Conservation (phyloP, 2,888 invertebrate species). For the Adelphocoris suturalis region DNA sequence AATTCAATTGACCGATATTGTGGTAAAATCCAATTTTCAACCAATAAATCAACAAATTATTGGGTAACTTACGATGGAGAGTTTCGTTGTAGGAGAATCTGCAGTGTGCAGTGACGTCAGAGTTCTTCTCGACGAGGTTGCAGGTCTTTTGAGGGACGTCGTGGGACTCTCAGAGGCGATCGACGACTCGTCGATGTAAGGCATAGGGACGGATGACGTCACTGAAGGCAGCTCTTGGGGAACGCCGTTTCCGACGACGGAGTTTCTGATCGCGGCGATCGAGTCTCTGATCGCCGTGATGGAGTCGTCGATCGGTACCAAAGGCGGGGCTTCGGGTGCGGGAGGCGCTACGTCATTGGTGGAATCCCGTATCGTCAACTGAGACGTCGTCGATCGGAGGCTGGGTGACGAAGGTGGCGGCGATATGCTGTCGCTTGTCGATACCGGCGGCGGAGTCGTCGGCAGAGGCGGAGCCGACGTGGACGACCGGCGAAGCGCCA, state of each 20-base stretch:
- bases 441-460: background rate
- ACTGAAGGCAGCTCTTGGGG: background rate
- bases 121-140: background rate
- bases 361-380: background rate
- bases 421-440: background rate
- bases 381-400: constrained; percentile 11
- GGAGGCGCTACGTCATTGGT: background rate
- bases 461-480: constrained; percentile 10
- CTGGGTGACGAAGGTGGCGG: constrained; percentile 46
- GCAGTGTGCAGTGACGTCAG: background rate
- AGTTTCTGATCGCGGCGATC: background rate
- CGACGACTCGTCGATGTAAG: constrained; percentile 54
- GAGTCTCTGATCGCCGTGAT: background rate
- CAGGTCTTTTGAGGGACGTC: background rate
- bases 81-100: no score
- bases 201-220: constrained; percentile 17
- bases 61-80: no score
- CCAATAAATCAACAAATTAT: no score
- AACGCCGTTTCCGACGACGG: background rate
- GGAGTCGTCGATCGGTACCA: background rate
- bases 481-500: background rate
- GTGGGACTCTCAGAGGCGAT: background rate
- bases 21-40: no score
- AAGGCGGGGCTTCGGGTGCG: background rate
- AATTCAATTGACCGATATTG: no score